Evolutionary conservation across 92 coral and sea anemone genomes (phyloP).

Genomic region (Phenganax subtilis): DNA sequence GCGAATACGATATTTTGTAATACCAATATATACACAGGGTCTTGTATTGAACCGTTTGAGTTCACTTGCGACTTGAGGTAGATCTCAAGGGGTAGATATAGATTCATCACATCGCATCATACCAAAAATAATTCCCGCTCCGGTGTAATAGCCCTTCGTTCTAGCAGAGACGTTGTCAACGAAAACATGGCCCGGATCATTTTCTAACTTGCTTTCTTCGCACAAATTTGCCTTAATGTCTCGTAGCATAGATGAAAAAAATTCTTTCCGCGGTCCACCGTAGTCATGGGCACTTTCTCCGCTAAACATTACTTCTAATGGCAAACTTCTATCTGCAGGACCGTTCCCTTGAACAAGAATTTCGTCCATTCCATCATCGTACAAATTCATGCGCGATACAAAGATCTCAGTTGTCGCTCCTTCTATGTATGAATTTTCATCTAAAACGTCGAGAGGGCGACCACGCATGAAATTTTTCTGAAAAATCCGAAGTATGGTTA

Average conservation of each 20-base stretch:
- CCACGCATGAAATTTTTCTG: slow-evolving; percentile 44
- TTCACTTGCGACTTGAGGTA: not conserved
- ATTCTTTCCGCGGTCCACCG: slow-evolving; percentile 57
- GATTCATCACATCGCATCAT: not conserved
- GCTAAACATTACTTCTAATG: slow-evolving; percentile 43
- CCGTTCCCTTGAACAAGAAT: slow-evolving; percentile 11
- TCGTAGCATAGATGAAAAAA: slow-evolving; percentile 40
- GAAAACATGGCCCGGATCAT: slow-evolving; percentile 1
- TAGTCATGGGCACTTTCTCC: slow-evolving; percentile 48
- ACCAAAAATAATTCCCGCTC: slow-evolving; percentile 53
- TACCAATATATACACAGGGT: too few relatives aligned
- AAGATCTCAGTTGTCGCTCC: slow-evolving; percentile 51
- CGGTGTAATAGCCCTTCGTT: slow-evolving; percentile 32
- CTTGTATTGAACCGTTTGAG: not conserved
- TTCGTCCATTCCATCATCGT: slow-evolving; percentile 50
- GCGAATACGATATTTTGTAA: too few relatives aligned
- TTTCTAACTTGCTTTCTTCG: not conserved
- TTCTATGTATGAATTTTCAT: slow-evolving; percentile 20
- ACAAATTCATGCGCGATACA: slow-evolving; percentile 27
- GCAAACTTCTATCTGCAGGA: slow-evolving; percentile 42
- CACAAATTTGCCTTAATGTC: slow-evolving; percentile 38
- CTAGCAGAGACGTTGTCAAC: slow-evolving; percentile 1
- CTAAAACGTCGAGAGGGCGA: slow-evolving; percentile 41
- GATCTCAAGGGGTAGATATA: not conserved
- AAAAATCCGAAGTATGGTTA: slow-evolving; percentile 39